phyloP scores from a whole-genome alignment of 2,888 invertebrate genomes.

The Alcis repandata region DNA sequence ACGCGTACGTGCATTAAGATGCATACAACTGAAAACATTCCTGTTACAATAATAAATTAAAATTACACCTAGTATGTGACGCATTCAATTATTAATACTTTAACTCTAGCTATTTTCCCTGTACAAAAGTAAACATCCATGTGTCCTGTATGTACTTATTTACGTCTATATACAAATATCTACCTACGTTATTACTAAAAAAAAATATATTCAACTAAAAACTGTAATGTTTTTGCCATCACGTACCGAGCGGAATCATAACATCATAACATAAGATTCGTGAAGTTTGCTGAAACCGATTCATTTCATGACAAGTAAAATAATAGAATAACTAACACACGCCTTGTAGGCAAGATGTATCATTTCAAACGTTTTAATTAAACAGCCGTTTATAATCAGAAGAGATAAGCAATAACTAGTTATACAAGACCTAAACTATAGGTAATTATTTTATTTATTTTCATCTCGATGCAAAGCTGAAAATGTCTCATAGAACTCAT shows the following conservation, averaged over 20 bases:
- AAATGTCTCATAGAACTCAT: no score
- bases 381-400: not conserved
- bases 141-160: not conserved
- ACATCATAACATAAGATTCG: not conserved
- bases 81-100: not conserved
- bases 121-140: not conserved
- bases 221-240: no score
- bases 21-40: not conserved
- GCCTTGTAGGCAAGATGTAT: not conserved
- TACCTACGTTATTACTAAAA: not conserved
- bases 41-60: not conserved
- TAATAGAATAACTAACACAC: not conserved
- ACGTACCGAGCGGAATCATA: no score
- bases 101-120: not conserved
- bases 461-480: no score
- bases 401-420: not conserved
- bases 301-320: constrained; percentile 25
- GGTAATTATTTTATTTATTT: no score
- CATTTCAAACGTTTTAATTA: constrained; percentile 1
- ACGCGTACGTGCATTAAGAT: not conserved
- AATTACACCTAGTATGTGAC: not conserved
- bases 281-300: constrained; percentile 20
- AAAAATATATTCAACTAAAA: no score
- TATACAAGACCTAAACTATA: no score
- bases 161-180: not conserved